Base-by-base conservation (phyloP, 2,113 vertebrate genomes). In the Rhinolophus sinicus region DNA sequence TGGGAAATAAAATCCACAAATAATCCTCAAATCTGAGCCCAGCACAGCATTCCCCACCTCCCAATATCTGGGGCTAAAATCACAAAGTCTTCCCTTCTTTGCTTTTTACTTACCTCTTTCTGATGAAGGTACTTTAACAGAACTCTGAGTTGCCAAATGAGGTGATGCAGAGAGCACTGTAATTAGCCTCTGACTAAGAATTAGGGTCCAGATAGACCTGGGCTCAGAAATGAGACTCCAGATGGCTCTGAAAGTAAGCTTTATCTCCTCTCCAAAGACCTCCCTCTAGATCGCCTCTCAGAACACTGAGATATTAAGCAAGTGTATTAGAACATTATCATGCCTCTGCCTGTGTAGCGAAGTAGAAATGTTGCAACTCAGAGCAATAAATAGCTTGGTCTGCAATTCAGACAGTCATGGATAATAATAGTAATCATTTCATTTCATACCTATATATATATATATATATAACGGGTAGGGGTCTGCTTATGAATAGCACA, bases 111-210 rank as follows among this genome's bases (percentile, higher is more conserved):
- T 2, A 21, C 80, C n/a, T 97, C 38, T 91, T 75, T 69, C 91
- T 38, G 24, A 28, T 38, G 18, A 9, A 76, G 26, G 9, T 26
- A 77, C 40, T 77, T 69, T 80, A 35, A 65, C 1, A 64, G 28
- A 90, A 38, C 50, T 84, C 60, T 85, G 81, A 88, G 56, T 77
- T 50, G 72, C 30, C 60, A 54, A 47, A 56, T n/a, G 50, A 38
- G 22, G 6, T 19, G 35, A 93, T 64, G 28, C n/a, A 28, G 21
- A 72, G 54, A 85, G 47, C 12, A 95, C 30, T 56, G 12, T 35
- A 84, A 93, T 65, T 54, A 93, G 58, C 64, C n/a, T 80, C 64
- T 89, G 58, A 69, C 21, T 30, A 77, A 95, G 76, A 92, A 58
- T 16, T 62, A 88, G 50, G 60, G 12, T 88, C 47, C 18, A 73